Base-by-base conservation (phyloP, 2,797 vertebrate species). In the Paratrypauchen microcephalus region DNA sequence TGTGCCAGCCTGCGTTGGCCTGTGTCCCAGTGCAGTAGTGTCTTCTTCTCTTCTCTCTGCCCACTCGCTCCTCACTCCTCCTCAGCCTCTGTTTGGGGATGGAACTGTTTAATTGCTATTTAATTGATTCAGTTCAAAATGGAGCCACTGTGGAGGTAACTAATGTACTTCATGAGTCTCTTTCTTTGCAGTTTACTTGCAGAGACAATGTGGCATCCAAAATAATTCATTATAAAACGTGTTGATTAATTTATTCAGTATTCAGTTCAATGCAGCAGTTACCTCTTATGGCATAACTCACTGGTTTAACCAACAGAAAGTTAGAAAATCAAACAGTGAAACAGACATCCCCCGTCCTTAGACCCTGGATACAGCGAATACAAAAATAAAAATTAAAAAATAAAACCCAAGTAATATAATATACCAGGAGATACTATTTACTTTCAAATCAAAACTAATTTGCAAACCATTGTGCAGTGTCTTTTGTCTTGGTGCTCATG, bases 41-140 rank as follows among this genome's bases (percentile, higher is more conserved):
- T 79, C 39, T 41, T 45, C 41, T 45, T 45, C 41, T 15, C 41
- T 45, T 15, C 13, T 45, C 41, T 45, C 82, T 77, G 76, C 81
- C 78, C 78, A 83, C 79, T 75, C 81, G 66, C 77, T 83, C 58
- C 69, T 9, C 50, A 63, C 65, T 82, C 73, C 71, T 82, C 71
- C 66, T 45, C 71, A 52, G 70, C 82, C 77, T 75, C 66, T 67
- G 76, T 87, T 84, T 85, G 81, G 84, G 80, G 69, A 62, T 69
- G 77, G 76, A 74, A 76, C 73, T 72, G 71, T 90, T 89, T 90
- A 92, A 91, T 91, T 81, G 83, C 69, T 50, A 63, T 70, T 73
- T 85, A 90, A 91, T 89, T 87, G 88, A 91, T 87, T 87, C 74
- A 77, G 74, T 86, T 83, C 63, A 71, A 79, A 87, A 83, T 65